These are phyloP conservation scores for Dendroctonus ponderosae DNA, from an alignment of 1,140 invertebrate species.

Conservation along the genomic window DNA sequence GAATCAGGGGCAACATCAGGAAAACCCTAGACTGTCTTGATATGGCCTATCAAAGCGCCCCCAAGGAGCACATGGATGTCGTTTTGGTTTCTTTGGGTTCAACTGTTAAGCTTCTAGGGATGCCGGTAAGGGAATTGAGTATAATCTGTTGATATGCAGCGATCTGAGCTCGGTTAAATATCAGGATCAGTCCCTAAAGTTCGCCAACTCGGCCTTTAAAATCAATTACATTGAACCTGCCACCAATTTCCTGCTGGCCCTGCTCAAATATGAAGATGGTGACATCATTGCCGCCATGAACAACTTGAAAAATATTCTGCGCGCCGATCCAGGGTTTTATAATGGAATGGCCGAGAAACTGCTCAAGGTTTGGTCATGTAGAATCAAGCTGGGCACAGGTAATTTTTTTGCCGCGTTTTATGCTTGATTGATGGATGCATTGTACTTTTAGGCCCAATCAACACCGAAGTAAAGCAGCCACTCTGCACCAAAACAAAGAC, in stretches of 20 bases:
- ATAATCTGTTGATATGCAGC: not conserved
- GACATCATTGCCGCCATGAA: constrained; percentile 67
- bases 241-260: constrained; percentile 68
- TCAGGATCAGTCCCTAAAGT: constrained; percentile 59
- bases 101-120: constrained; percentile 62
- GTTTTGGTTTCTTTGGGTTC: constrained; percentile 64
- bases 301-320: constrained; percentile 65
- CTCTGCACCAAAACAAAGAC: constrained; percentile 3
- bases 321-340: constrained; percentile 59
- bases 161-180: not conserved
- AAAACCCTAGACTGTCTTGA: constrained; percentile 66
- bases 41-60: constrained; percentile 56
- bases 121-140: constrained; percentile 39
- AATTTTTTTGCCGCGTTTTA: not conserved
- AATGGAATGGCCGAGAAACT: constrained; percentile 55
- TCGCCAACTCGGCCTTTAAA: constrained; percentile 59
- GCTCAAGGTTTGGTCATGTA: constrained; percentile 62
- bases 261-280: constrained; percentile 64
- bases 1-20: constrained; percentile 60
- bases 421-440: too few relatives aligned
- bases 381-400: constrained; percentile 48
- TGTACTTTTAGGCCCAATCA: too few relatives aligned
- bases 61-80: constrained; percentile 57
- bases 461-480: constrained; percentile 3
- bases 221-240: constrained; percentile 65